Base-by-base conservation (phyloP, 2,113 vertebrate genomes). In the Monopterus albus region DNA sequence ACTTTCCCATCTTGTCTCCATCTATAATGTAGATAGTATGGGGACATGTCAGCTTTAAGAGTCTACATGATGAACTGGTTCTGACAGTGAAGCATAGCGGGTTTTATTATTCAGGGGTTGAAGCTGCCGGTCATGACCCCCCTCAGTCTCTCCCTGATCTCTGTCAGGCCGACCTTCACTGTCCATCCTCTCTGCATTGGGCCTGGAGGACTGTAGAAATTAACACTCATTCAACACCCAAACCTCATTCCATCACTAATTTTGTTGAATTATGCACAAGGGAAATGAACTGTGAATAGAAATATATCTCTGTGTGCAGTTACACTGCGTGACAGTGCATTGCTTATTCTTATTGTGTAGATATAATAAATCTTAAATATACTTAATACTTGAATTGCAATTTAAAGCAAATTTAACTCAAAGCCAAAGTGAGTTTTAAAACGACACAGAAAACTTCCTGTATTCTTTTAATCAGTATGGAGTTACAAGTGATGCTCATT, bases 131-230 rank as follows among this genome's bases (percentile, higher is more conserved):
- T 66, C 47, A 1, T 2, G 31, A 33, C 10, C 25, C 39, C 26
- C 57, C 51, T 39, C 35, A 3, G 42, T 45, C 39, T 52, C 23
- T n/a, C n/a, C n/a, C 42, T 40, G 46, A 55, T 47, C 58, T 58
- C 31, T 57, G 39, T 65, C 56, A 46, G 28, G n/a, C 35, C 17
- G 72, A 85, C 78, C 70, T 67, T 57, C 40, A 10, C 43, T 20
- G 5, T 46, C 29, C 17, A 26, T 51, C 10, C 17, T 33, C 5
- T 51, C 63, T 15, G 35, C 17, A 17, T 46, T 43, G 23, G 6
- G 45, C 26, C 23, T 61, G 26, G 11, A 55, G 0, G 18, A 21
- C 12, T 3, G 3, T 14, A 12, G 35, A 58, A 8, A 66, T 53
- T 47, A 35, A 11, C 6, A 55, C 53, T 21, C 7, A 8, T 21